Percentiles rank a stretch among this genome's conserved stretches.
Evolutionary conservation across 2,113 vertebrate genomes (phyloP).

Genomic region (Gallinago undulata): DNA sequence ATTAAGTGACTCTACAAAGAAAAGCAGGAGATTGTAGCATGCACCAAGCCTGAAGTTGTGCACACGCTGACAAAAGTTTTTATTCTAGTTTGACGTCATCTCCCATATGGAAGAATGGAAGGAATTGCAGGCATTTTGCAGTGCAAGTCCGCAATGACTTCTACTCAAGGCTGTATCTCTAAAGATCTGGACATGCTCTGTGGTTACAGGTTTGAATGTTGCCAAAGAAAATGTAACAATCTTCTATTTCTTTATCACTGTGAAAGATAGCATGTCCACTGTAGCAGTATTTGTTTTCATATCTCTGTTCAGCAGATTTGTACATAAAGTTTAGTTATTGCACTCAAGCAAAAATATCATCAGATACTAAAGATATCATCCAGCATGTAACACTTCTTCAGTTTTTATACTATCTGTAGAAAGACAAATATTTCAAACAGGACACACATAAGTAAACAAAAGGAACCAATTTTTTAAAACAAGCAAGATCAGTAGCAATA

Average conservation of each 20-base stretch:
- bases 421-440: slow-evolving; percentile 31
- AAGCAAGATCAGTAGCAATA: slow-evolving; percentile 32
- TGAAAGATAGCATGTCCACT: not conserved
- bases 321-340: slow-evolving; percentile 36
- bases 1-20: not conserved
- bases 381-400: slow-evolving; percentile 28
- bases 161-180: not conserved
- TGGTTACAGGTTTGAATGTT: not conserved
- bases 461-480: not conserved
- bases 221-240: not conserved
- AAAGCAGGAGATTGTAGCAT: not conserved
- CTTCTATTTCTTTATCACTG: not conserved
- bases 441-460: not conserved
- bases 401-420: slow-evolving; percentile 46
- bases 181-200: not conserved
- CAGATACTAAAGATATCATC: not conserved
- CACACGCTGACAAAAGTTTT: not conserved
- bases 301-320: not conserved
- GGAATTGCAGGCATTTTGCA: not conserved
- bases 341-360: slow-evolving; percentile 44
- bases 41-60: not conserved
- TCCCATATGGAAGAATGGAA: not conserved
- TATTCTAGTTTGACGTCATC: not conserved
- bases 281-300: not conserved
- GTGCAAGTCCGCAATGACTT: not conserved